Conservation (phyloP, 1,140 invertebrate genomes). For the Aphidius gifuensis region DNA sequence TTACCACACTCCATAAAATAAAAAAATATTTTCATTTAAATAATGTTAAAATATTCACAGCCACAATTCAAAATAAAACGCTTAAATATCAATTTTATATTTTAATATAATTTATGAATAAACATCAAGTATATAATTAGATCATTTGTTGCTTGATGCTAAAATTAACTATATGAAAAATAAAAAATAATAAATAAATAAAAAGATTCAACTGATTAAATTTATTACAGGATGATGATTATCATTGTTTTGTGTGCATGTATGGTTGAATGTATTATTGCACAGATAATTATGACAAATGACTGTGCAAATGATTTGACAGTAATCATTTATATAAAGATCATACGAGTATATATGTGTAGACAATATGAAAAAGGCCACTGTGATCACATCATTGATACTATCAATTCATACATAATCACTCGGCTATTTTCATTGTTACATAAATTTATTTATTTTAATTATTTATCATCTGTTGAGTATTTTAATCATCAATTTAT, state of each 20-base stretch:
- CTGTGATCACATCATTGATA: too few relatives aligned
- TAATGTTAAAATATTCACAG: neutral
- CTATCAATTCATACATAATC: too few relatives aligned
- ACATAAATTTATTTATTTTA: too few relatives aligned
- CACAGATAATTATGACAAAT: constrained; percentile 44
- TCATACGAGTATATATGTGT: too few relatives aligned
- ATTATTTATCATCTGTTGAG: too few relatives aligned
- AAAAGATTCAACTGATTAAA: neutral
- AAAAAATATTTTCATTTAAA: neutral
- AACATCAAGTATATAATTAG: constrained; percentile 3
- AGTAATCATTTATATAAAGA: constrained; percentile 5
- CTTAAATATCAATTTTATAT: too few relatives aligned
- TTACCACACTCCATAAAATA: constrained; percentile 17
- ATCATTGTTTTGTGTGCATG: constrained; percentile 20
- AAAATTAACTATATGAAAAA: neutral
- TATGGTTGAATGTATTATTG: constrained; percentile 23
- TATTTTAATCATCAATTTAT: too few relatives aligned
- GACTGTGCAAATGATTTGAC: constrained; percentile 40
- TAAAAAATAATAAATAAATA: neutral
- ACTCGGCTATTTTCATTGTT: too few relatives aligned
- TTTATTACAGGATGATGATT: constrained; percentile 22
- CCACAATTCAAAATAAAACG: too few relatives aligned
- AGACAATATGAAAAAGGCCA: too few relatives aligned
- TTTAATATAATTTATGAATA: too few relatives aligned
- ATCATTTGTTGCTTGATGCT: neutral